Base-by-base conservation (phyloP, 2,888 invertebrate genomes). In the Galerucella nymphaeae region DNA sequence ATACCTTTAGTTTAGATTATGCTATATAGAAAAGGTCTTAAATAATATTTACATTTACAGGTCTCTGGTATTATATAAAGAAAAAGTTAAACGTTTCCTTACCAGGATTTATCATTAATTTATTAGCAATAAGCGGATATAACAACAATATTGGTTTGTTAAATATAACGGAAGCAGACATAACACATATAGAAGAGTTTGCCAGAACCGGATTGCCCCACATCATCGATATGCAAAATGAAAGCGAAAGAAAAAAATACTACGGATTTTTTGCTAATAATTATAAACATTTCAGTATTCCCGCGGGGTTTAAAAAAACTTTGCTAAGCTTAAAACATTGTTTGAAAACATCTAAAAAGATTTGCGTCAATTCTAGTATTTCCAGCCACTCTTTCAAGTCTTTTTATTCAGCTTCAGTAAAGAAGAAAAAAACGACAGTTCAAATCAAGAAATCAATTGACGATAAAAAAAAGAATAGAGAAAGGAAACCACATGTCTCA, bases 41-140 rank as follows among this genome's bases (percentile, higher is more conserved):
- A 8, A 53, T 53, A 5, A 18, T 53, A 18, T 18, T 53, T 53
- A 53, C 53, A 18, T 18, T 58, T 58, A 23, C 30, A 58, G 58
- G 58, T 58, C 30, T 58, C n/a, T 58, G 58, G 58, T 30, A 14
- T 13, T 14, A 30, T 30, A n/a, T 30, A 13, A 58, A 58, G 58
- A 58, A 58, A 58, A 58, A 30, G 9, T 58, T 58, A 20, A 23
- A 23, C 30, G 6, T 58, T 58, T 30, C 30, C 8, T 9, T 58
- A 30, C 58, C 58, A 16, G 23, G 30, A 14, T 58, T 58, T 58
- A 58, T 58, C 2, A 58, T 30, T 2, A 58, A 58, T n/a, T 58
- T 58, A 23, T 58, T 58, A 13, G n/a, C 58, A n/a, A 58, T 58
- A 30, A 58, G 58, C 30, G 58, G 58, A 58, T 58, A 58, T 23